Evolutionary conservation across 2,888 invertebrate species (phyloP).

Genomic region (Drosophila parthenogenetica): DNA sequence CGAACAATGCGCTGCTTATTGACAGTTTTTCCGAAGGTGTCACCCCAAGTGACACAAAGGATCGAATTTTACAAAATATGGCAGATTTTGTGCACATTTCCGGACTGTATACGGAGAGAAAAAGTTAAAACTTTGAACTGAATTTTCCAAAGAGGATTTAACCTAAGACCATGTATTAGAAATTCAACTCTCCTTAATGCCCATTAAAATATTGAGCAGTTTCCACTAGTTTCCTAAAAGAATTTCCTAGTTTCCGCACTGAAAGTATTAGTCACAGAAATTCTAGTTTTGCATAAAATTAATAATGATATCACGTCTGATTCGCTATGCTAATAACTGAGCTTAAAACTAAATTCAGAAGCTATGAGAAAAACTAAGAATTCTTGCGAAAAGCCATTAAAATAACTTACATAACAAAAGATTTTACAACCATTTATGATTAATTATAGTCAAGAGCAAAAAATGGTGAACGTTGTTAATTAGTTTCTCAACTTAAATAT

Average conservation of each 20-base stretch:
- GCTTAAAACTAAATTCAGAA: neutral
- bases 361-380: neutral
- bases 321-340: slow-evolving; percentile 4
- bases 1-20: slow-evolving; percentile 77
- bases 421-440: slow-evolving; percentile 31
- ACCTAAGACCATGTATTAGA: too few relatives aligned
- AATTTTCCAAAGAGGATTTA: too few relatives aligned
- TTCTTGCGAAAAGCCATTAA: slow-evolving; percentile 18
- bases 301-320: slow-evolving; percentile 26
- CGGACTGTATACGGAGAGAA: slow-evolving; percentile 33
- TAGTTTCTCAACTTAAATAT: slow-evolving; percentile 16
- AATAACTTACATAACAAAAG: slow-evolving; percentile 19
- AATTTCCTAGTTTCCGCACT: neutral
- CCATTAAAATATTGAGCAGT: too few relatives aligned
- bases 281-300: neutral
- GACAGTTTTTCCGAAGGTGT: slow-evolving; percentile 76
- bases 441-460: slow-evolving; percentile 34
- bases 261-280: slow-evolving; percentile 3
- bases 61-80: slow-evolving; percentile 42
- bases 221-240: neutral
- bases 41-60: slow-evolving; percentile 44
- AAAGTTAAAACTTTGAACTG: too few relatives aligned
- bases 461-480: slow-evolving; percentile 41
- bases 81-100: slow-evolving; percentile 48
- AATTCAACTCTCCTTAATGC: neutral